phyloP scores from a whole-genome alignment of 1,140 invertebrate species.

The Polypedilum vanderplanki region DNA sequence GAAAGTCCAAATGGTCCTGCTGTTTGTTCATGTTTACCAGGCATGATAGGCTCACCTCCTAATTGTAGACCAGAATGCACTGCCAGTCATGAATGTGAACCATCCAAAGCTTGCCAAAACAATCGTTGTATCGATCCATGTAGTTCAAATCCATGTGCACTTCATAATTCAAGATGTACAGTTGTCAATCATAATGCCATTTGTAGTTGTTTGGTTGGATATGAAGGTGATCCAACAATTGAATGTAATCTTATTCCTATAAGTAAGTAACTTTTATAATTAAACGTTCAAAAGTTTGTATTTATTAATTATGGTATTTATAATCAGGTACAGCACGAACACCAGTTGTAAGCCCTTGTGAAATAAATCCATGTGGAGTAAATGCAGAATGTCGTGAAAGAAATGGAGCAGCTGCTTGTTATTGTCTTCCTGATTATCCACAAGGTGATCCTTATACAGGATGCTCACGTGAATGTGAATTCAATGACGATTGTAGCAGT shows the following conservation, averaged over 20 bases:
- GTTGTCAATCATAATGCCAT: conserved; percentile 53
- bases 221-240: conserved; percentile 53
- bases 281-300: not conserved
- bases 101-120: conserved; percentile 65
- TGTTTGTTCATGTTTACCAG: conserved; percentile 62
- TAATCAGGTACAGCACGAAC: conserved; percentile 31
- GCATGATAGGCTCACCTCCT: conserved; percentile 71
- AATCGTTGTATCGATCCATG: conserved; percentile 77
- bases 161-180: conserved; percentile 47
- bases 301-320: not conserved
- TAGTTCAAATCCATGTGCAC: conserved; percentile 42
- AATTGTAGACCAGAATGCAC: conserved; percentile 73
- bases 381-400: conserved; percentile 65
- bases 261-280: conserved; percentile 8
- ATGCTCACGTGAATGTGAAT: conserved; percentile 59
- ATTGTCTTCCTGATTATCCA: conserved; percentile 61
- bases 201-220: conserved; percentile 50
- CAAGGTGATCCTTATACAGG: conserved; percentile 39
- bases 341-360: conserved; percentile 50
- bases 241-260: conserved; percentile 41
- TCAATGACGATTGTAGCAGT: conserved; percentile 56
- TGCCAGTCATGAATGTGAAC: conserved; percentile 66
- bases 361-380: conserved; percentile 62
- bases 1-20: conserved; percentile 50
- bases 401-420: conserved; percentile 58